These are phyloP conservation scores for Miniopterus natalensis DNA, from an alignment of 2,113 vertebrate species.

Conservation along the genomic window DNA sequence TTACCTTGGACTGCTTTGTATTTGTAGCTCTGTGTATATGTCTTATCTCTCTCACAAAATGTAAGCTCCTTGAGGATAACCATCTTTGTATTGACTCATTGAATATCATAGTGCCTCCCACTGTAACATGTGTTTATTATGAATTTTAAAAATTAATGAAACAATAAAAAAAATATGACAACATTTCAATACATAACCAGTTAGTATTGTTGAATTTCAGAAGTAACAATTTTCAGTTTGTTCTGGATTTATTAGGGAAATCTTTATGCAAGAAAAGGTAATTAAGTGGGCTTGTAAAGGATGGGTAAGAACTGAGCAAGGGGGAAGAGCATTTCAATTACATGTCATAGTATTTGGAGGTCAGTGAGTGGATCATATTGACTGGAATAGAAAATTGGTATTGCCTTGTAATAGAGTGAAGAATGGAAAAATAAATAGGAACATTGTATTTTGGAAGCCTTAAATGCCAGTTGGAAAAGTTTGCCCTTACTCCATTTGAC, in stretches of 20 bases:
- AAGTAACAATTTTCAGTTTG: background rate
- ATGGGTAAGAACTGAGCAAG: background rate
- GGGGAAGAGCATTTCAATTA: background rate
- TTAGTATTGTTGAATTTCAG: slow-evolving; percentile 31
- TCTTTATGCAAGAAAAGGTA: background rate
- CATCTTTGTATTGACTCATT: background rate
- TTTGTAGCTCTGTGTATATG: background rate
- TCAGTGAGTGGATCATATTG: background rate
- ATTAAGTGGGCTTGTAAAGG: background rate
- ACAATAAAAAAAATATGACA: background rate
- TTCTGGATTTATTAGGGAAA: background rate
- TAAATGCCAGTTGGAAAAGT: slow-evolving; percentile 46
- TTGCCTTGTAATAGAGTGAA: background rate
- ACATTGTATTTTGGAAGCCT: background rate
- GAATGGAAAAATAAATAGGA: background rate
- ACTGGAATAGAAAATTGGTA: background rate
- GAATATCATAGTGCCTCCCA: background rate
- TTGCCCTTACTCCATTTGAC: background rate
- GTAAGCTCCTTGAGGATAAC: background rate
- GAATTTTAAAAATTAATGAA: background rate
- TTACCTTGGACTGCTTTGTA: background rate
- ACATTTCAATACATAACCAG: background rate
- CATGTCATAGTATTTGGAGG: background rate
- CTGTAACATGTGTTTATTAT: background rate
- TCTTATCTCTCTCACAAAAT: background rate